Conservation (phyloP, 2,888 invertebrate genomes). For the Cantharis rustica region DNA sequence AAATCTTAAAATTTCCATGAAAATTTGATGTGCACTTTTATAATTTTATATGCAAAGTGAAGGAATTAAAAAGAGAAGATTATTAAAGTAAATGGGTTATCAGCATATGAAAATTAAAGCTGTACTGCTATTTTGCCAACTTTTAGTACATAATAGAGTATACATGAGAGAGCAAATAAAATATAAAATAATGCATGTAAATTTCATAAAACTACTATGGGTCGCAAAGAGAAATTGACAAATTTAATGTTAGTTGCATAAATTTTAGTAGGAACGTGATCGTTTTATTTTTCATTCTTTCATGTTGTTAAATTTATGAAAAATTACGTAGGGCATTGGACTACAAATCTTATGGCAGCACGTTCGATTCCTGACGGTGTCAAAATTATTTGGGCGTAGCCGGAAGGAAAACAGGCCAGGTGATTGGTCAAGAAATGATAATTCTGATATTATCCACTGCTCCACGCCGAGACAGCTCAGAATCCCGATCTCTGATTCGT, state of each 20-base stretch:
- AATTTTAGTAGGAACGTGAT: not conserved
- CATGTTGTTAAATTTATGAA: not conserved
- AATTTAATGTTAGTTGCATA: not conserved
- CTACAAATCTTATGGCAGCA: no score
- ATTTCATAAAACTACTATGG: not conserved
- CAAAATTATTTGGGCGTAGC: no score
- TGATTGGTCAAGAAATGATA: no score
- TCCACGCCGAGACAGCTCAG: no score
- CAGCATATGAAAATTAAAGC: not conserved
- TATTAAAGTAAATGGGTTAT: not conserved
- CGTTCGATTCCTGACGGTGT: no score
- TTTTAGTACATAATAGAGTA: not conserved
- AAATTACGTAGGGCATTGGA: no score
- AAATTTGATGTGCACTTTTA: not conserved
- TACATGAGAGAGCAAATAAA: not conserved
- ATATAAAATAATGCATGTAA: not conserved
- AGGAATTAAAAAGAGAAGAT: not conserved
- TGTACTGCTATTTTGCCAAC: not conserved
- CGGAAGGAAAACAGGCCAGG: no score
- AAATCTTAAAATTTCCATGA: not conserved
- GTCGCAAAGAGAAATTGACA: not conserved
- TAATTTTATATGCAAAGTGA: not conserved
- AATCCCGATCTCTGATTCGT: no score
- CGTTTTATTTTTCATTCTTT: not conserved
- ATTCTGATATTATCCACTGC: no score